Percentiles rank a stretch among this genome's conserved stretches.
Conservation (phyloP, 1,140 invertebrate species). For the Tribolium castaneum region DNA sequence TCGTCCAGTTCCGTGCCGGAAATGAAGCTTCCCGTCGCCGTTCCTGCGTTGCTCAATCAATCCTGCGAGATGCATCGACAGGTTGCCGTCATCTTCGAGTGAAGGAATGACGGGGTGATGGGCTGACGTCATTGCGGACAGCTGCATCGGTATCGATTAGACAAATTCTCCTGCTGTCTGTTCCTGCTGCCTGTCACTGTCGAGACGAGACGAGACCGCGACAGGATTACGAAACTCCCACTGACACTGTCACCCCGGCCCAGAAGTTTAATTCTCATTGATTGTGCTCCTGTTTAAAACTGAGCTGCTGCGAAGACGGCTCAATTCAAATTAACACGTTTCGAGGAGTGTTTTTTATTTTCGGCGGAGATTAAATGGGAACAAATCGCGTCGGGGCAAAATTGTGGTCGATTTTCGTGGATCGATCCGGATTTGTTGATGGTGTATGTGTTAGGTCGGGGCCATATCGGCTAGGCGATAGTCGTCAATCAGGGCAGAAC, state of each 20-base stretch:
- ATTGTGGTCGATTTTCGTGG: background rate
- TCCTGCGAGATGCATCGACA: slow-evolving; percentile 47
- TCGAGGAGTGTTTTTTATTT: background rate
- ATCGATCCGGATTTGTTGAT: slow-evolving; percentile 23
- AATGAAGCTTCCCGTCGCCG: slow-evolving; percentile 11
- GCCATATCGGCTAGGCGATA: slow-evolving; percentile 54
- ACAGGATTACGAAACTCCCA: slow-evolving; percentile 34
- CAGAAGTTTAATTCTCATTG: background rate
- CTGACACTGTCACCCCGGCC: background rate
- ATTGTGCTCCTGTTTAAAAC: slow-evolving; percentile 13
- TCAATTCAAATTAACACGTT: too few species aligned
- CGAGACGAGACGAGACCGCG: slow-evolving; percentile 46
- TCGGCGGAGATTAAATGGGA: background rate
- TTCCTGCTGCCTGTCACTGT: slow-evolving; percentile 51
- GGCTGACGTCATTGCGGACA: slow-evolving; percentile 60
- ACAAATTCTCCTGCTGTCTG: slow-evolving; percentile 46
- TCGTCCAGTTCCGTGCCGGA: slow-evolving; percentile 15
- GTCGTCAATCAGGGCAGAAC: slow-evolving; percentile 63
- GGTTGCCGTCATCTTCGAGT: slow-evolving; percentile 49
- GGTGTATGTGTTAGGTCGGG: slow-evolving; percentile 20
- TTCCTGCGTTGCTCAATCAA: slow-evolving; percentile 19
- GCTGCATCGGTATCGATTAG: slow-evolving; percentile 59
- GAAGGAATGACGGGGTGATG: slow-evolving; percentile 46
- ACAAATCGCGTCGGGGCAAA: background rate
- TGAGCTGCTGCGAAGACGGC: background rate